Conservation (phyloP, 2,888 invertebrate species). For the Chrysomela aeneicollis region DNA sequence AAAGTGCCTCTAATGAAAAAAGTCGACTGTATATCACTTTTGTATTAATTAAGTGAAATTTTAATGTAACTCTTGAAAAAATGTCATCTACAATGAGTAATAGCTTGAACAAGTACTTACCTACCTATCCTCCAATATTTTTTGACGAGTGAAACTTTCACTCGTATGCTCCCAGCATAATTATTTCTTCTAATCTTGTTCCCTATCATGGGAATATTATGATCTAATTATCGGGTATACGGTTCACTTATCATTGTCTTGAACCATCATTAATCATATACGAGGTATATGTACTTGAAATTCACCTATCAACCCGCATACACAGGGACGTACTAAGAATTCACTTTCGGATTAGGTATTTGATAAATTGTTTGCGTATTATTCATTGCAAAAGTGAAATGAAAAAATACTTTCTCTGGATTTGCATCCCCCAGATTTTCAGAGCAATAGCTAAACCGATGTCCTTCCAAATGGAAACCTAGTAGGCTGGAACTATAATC, state of each 20-base stretch:
- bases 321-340: not conserved
- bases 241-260: slow-evolving; percentile 16
- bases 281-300: not conserved
- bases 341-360: not conserved
- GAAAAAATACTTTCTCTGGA: no score
- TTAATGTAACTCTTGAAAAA: not conserved
- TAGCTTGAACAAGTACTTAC: not conserved
- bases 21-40: not conserved
- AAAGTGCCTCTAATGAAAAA: not conserved
- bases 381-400: no score
- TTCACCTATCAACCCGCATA: not conserved
- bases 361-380: no score
- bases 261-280: not conserved
- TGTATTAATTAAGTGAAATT: slow-evolving; percentile 1
- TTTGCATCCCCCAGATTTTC: no score
- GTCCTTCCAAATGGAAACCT: no score
- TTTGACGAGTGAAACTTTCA: slow-evolving; percentile 15
- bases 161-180: not conserved
- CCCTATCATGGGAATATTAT: slow-evolving; percentile 16
- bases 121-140: not conserved
- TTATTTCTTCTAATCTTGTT: slow-evolving; percentile 10
- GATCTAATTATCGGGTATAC: slow-evolving; percentile 17
- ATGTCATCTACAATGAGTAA: slow-evolving; percentile 8
- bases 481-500: no score
- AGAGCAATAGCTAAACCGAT: no score